These are phyloP conservation scores for Ginglymostoma cirratum DNA, from an alignment of 2,113 vertebrate species.

Conservation along the genomic window DNA sequence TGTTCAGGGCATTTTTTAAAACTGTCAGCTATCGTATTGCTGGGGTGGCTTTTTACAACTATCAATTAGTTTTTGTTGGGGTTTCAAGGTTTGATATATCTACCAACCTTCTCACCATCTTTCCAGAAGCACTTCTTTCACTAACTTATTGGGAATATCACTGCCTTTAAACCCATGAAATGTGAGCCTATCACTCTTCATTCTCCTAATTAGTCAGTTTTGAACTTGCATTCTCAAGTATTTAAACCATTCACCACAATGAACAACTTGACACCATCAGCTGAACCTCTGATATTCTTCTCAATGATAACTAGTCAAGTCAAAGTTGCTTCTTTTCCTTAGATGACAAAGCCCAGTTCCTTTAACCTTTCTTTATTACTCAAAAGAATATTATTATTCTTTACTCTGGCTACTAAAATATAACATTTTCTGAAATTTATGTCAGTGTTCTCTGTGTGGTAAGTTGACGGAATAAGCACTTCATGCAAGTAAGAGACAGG, in stretches of 20 bases:
- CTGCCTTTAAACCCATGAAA: background rate
- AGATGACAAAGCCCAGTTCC: background rate
- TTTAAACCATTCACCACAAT: background rate
- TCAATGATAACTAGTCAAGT: background rate
- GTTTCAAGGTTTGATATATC: no score
- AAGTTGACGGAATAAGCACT: background rate
- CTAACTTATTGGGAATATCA: no score
- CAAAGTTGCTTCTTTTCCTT: background rate
- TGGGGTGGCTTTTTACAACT: no score
- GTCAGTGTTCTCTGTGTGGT: background rate
- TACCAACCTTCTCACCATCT: no score
- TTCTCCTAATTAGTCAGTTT: background rate
- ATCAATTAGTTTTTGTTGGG: no score
- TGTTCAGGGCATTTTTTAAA: no score
- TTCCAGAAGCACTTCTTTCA: no score
- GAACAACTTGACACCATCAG: background rate
- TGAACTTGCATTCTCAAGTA: background rate
- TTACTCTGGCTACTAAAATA: background rate
- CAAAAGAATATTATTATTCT: background rate
- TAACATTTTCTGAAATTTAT: background rate
- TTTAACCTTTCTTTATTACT: background rate
- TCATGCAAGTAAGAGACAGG: background rate
- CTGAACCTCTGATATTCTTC: background rate
- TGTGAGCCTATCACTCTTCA: background rate
- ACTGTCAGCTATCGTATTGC: no score